These are phyloP conservation scores for Aphidius ervi DNA, from an alignment of 1,140 invertebrate genomes.

Conservation along the genomic window DNA sequence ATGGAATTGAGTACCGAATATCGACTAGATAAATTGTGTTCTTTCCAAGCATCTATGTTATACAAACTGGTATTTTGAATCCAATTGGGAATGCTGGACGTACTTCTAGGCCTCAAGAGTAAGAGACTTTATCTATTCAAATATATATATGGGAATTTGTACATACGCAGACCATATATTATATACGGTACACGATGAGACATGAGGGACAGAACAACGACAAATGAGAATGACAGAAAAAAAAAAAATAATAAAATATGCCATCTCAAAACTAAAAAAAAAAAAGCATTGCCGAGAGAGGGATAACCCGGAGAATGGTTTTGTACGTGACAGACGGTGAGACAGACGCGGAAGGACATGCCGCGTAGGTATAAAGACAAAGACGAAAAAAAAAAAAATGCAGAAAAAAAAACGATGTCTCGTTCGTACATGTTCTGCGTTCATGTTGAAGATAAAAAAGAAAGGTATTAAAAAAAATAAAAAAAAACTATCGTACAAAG, in stretches of 20 bases:
- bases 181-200: no score
- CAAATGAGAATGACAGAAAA: slow-evolving; percentile 2
- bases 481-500: not conserved
- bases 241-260: not conserved
- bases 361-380: slow-evolving; percentile 11
- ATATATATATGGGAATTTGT: no score
- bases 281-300: not conserved
- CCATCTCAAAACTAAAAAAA: no score
- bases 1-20: no score
- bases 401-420: not conserved
- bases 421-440: no score
- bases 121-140: no score
- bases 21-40: no score
- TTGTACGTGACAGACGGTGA: slow-evolving; percentile 10
- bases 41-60: no score
- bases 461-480: not conserved
- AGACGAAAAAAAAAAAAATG: slow-evolving; percentile 5
- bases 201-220: not conserved
- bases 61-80: no score
- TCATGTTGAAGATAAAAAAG: not conserved
- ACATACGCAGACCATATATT: no score
- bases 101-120: no score
- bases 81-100: no score
- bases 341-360: slow-evolving; percentile 11
- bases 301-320: not conserved